phyloP scores from a whole-genome alignment of 2,797 vertebrate species.

The Hybognathus amarus region DNA sequence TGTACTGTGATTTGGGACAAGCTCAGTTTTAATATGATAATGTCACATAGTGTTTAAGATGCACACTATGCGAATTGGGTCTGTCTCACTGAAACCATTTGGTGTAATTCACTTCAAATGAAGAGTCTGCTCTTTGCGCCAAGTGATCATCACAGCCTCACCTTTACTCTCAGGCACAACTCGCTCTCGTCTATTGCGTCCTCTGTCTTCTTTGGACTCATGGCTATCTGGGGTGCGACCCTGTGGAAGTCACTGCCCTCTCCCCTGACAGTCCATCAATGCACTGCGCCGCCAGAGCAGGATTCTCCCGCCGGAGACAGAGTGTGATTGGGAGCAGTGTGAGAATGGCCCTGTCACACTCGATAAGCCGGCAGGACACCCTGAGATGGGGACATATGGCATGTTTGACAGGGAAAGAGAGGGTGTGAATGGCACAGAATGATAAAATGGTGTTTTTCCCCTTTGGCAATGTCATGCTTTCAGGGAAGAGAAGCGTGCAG shows the following conservation, averaged over 20 bases:
- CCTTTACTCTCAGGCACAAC: constrained; percentile 27
- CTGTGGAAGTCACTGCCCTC: constrained; percentile 74
- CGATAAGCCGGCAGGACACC: constrained; percentile 82
- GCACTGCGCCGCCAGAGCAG: constrained; percentile 68
- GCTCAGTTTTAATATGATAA: not conserved
- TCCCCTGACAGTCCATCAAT: constrained; percentile 81
- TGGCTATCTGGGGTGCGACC: constrained; percentile 69
- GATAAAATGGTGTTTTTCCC: constrained; percentile 80
- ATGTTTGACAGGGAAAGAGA: constrained; percentile 83
- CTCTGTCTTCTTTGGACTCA: constrained; percentile 66
- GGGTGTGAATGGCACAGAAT: constrained; percentile 83
- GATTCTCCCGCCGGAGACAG: constrained; percentile 71
- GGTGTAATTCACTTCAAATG: constrained; percentile 12
- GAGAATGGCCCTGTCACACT: constrained; percentile 85
- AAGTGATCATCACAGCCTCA: constrained; percentile 24
- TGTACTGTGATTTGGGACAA: not conserved
- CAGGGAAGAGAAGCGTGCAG: constrained; percentile 67
- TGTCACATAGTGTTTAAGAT: not conserved
- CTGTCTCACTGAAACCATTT: not conserved
- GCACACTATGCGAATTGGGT: not conserved
- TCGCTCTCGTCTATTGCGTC: constrained; percentile 66
- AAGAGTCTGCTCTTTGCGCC: constrained; percentile 3
- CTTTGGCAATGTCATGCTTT: constrained; percentile 83
- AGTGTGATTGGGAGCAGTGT: constrained; percentile 83
- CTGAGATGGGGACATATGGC: constrained; percentile 84